Evolutionary conservation across 2,797 vertebrate species (phyloP).

Genomic region (Zenarchopterus dispar): DNA sequence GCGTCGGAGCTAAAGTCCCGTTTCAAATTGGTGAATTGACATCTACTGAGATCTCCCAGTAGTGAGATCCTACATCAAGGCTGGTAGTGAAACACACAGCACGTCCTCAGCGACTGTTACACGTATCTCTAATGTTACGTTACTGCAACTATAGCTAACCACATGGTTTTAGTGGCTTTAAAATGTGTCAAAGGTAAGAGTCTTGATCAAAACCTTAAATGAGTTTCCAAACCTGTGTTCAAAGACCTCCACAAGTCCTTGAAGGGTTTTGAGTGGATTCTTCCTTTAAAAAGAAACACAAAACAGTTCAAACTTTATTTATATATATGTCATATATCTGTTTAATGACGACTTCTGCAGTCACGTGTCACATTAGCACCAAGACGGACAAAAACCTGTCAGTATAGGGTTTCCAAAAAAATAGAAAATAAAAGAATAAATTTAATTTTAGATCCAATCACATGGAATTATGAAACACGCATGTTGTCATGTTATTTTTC

Average conservation of each 20-base stretch:
- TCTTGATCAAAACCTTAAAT: not conserved
- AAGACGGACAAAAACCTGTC: too few relatives aligned
- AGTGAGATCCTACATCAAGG: constrained; percentile 11
- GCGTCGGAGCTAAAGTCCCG: constrained; percentile 6
- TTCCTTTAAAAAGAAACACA: not conserved
- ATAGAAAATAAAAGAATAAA: too few relatives aligned
- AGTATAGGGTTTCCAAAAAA: too few relatives aligned
- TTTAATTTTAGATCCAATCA: constrained; percentile 3
- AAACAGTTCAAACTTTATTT: not conserved
- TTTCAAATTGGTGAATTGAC: constrained; percentile 15
- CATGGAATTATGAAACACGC: too few relatives aligned
- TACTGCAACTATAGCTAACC: not conserved
- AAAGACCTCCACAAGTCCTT: constrained; percentile 69
- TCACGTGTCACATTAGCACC: too few relatives aligned
- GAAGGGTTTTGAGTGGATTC: constrained; percentile 21
- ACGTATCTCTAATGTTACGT: constrained; percentile 7
- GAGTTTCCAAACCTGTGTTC: constrained; percentile 34
- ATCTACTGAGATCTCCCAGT: too few relatives aligned
- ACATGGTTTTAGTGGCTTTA: not conserved
- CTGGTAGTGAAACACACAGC: too few relatives aligned
- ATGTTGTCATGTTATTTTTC: too few relatives aligned
- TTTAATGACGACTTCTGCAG: too few relatives aligned
- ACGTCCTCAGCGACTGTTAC: constrained; percentile 1
- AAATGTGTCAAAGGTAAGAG: not conserved
- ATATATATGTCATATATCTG: too few relatives aligned